These are phyloP conservation scores for Gobionotothen gibberifrons DNA, from an alignment of 2,797 vertebrate species.

Conservation along the genomic window DNA sequence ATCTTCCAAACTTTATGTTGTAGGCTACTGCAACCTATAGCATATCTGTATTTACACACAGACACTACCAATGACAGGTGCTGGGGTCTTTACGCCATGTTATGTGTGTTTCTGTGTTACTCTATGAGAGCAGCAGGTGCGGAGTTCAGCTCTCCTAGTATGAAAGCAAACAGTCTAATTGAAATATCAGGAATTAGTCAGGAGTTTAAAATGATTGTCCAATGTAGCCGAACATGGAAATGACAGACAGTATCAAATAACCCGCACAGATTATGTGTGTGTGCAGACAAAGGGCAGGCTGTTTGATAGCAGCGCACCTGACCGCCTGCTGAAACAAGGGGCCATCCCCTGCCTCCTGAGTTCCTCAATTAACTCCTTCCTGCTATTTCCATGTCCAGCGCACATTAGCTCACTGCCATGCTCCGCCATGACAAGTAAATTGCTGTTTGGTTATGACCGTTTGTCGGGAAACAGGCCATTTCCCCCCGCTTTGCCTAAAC, in stretches of 20 bases:
- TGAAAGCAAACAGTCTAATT: slow-evolving; percentile 82
- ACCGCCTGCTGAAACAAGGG: slow-evolving; percentile 49
- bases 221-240: slow-evolving; percentile 59
- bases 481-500: slow-evolving; percentile 81
- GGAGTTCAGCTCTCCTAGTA: slow-evolving; percentile 61
- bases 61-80: slow-evolving; percentile 53
- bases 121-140: slow-evolving; percentile 66
- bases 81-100: slow-evolving; percentile 49
- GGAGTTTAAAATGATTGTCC: slow-evolving; percentile 73
- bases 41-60: neutral
- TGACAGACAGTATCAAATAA: slow-evolving; percentile 74
- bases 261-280: slow-evolving; percentile 63
- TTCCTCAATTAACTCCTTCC: slow-evolving; percentile 83
- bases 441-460: slow-evolving; percentile 81
- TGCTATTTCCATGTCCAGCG: slow-evolving; percentile 80
- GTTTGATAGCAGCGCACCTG: slow-evolving; percentile 78
- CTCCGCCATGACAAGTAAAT: slow-evolving; percentile 82
- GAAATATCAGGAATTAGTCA: slow-evolving; percentile 76
- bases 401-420: slow-evolving; percentile 69
- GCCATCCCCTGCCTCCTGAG: slow-evolving; percentile 59
- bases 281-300: slow-evolving; percentile 74
- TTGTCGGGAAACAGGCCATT: slow-evolving; percentile 83
- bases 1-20: neutral
- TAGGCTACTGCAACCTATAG: slow-evolving; percentile 47
- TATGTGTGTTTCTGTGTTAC: slow-evolving; percentile 16